Percentiles rank a stretch among this genome's conserved stretches.
Conservation (phyloP, 2,888 invertebrate genomes). For the Halictus ligatus region DNA sequence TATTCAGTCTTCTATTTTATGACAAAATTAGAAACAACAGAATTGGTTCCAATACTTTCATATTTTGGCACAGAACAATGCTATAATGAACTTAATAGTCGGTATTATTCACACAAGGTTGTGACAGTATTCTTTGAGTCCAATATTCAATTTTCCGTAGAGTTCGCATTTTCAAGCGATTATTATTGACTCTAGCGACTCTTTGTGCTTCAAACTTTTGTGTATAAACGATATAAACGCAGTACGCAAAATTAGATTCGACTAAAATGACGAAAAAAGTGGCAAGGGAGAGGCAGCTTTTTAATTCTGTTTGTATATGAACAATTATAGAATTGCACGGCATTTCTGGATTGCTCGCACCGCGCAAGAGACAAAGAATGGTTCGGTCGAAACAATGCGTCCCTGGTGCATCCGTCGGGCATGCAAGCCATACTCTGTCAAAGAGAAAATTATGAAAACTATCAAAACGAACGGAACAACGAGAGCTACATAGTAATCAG, state of each 20-base stretch:
- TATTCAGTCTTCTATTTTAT: conserved; percentile 99
- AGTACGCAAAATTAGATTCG: too few relatives aligned
- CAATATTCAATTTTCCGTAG: too few relatives aligned
- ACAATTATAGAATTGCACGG: conserved; percentile 71
- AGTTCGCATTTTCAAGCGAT: too few relatives aligned
- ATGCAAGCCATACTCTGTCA: conserved; percentile 45
- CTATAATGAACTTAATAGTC: conserved; percentile 81
- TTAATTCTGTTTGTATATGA: neutral
- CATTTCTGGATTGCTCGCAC: conserved; percentile 74
- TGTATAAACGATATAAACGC: too few relatives aligned
- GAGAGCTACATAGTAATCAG: conserved; percentile 48
- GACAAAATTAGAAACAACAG: conserved; percentile 98
- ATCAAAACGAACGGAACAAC: conserved; percentile 30
- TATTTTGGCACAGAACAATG: conserved; percentile 99
- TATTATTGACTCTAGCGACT: too few relatives aligned
- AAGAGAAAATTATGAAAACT: conserved; percentile 28
- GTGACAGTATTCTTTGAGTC: too few relatives aligned
- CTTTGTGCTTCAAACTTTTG: too few relatives aligned
- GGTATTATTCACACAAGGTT: too few relatives aligned
- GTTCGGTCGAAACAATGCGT: conserved; percentile 52
- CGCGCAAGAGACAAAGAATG: conserved; percentile 71
- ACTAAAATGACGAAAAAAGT: too few relatives aligned
- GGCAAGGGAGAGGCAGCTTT: too few relatives aligned
- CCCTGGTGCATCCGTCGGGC: conserved; percentile 38
- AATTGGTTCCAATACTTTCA: conserved; percentile 97